Conservation (phyloP, 2,113 vertebrate genomes). For the Cephalopterus ornatus region DNA sequence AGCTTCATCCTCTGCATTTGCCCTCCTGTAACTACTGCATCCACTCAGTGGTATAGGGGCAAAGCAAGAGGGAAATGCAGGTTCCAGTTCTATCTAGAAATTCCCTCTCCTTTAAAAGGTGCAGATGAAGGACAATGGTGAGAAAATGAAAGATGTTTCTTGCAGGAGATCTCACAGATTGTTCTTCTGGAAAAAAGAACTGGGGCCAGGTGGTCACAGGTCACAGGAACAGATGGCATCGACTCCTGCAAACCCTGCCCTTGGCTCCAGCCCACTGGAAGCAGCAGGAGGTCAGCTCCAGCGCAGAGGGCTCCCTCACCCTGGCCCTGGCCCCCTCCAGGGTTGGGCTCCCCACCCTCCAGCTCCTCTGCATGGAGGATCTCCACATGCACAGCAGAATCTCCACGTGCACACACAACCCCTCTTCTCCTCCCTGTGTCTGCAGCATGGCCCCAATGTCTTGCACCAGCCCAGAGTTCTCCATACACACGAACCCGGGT, state of each 20-base stretch:
- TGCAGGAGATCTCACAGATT: conserved; percentile 39
- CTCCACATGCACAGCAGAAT: neutral
- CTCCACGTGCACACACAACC: neutral
- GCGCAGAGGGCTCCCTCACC: neutral
- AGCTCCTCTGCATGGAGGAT: neutral
- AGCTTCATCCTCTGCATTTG: neutral
- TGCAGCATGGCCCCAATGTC: rapidly evolving
- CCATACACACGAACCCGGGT: neutral
- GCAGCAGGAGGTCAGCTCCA: neutral
- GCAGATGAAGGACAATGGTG: neutral
- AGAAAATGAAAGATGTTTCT: conserved; percentile 43
- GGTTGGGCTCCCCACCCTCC: neutral
- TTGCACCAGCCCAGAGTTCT: neutral
- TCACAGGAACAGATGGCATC: rapidly evolving
- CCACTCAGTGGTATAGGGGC: neutral
- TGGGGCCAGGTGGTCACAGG: neutral
- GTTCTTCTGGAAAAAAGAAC: neutral
- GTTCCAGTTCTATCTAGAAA: neutral
- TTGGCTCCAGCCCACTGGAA: neutral
- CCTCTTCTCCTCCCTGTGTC: neutral
- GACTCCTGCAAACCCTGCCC: neutral
- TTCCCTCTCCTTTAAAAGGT: neutral
- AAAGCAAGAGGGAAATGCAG: neutral
- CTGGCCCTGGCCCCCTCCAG: too few species aligned
- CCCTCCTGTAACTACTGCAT: neutral